Percentiles rank a stretch among this genome's conserved stretches.
Conservation (phyloP, 37 sponge, comb jelly and placozoan genomes). For the Diacarnus erythraeanus region DNA sequence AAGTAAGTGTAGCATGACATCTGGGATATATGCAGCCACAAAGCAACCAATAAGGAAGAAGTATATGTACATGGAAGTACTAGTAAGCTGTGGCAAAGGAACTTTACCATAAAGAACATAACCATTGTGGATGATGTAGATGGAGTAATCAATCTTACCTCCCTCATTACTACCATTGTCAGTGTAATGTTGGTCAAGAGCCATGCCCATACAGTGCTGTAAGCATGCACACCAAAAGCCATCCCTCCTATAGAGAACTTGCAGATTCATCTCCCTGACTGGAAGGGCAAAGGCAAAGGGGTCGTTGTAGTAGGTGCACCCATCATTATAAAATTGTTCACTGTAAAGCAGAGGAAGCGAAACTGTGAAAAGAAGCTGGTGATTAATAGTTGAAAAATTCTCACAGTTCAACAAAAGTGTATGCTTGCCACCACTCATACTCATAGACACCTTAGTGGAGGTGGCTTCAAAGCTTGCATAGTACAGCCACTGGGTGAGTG, state of each 20-base stretch:
- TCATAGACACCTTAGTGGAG: background rate
- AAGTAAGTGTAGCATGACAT: conserved; percentile 54
- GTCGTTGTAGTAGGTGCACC: conserved; percentile 29
- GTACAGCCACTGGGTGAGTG: conserved; percentile 62
- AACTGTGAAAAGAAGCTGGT: conserved; percentile 36
- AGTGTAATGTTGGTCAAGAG: background rate
- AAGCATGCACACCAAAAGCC: conserved; percentile 66
- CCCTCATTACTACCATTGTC: conserved; percentile 3
- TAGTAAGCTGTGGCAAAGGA: conserved; percentile 13
- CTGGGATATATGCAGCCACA: conserved; percentile 59
- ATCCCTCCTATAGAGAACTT: conserved; percentile 44
- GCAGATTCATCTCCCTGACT: conserved; percentile 41
- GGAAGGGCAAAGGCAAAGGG: conserved; percentile 46
- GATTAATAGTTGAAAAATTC: conserved; percentile 16
- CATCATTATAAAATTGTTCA: conserved; percentile 9
- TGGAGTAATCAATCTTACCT: conserved; percentile 53
- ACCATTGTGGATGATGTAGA: conserved; percentile 69
- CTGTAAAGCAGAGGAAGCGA: conserved; percentile 38
- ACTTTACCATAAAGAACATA: conserved; percentile 49
- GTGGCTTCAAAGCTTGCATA: conserved; percentile 47
- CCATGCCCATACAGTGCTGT: conserved; percentile 40
- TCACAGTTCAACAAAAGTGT: conserved; percentile 32
- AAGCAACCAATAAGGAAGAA: conserved; percentile 58
- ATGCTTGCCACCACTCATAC: background rate
- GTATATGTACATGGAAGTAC: conserved; percentile 17